Evolutionary conservation across 2,797 vertebrate species (phyloP), one percentile per base, ranked within the genome.

Genomic region (Sparidentex hasta): DNA sequence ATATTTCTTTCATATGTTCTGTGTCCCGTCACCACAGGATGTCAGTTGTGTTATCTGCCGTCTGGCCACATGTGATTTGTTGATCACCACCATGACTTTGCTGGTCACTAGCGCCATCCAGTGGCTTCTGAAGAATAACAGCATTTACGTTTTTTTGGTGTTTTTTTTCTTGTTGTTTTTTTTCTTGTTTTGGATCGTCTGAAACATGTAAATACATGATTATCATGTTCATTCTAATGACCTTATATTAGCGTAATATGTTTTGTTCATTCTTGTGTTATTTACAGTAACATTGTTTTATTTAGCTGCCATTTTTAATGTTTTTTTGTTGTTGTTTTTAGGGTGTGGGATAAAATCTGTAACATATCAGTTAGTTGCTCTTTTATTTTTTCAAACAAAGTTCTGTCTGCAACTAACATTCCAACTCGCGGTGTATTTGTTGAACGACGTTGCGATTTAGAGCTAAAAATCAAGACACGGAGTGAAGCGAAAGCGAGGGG

Each of bases 71-170:
- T 66, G 25, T 82, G 76, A 74, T 52, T 76, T 81, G 63, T 83
- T 83, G 77, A 77, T 90, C 81, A 56, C 71, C 43, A 14, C 66
- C 69, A 65, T 75, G 79, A 86, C 82, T 88, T 82, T 78, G 29
- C 71, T 81, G 90, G 88, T 94, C 90, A 88, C 89, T 92, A 91
- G 90, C 90, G 84, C 92, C 94, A 93, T 90, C 93, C 81, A 86
- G 93, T 94, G 94, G 93, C 87, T 86, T 87, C 82, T 70, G 20
- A 68, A 72, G 67, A 88, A 85, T 55, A 83, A 81, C 72, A 88
- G 68, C 65, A 73, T 89, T 85, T 82, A 76, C 71, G 43, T 62
- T 74, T 65, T 59, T 59, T 55, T 16, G 17, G 1, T 33, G 2
- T 52, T 21, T 3, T 52, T 21, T 52, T 23, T 54, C 11, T 41